Evolutionary conservation across 2,797 vertebrate species (phyloP), one percentile per base, ranked within the genome.

Genomic region (Limnodromus scolopaceus): DNA sequence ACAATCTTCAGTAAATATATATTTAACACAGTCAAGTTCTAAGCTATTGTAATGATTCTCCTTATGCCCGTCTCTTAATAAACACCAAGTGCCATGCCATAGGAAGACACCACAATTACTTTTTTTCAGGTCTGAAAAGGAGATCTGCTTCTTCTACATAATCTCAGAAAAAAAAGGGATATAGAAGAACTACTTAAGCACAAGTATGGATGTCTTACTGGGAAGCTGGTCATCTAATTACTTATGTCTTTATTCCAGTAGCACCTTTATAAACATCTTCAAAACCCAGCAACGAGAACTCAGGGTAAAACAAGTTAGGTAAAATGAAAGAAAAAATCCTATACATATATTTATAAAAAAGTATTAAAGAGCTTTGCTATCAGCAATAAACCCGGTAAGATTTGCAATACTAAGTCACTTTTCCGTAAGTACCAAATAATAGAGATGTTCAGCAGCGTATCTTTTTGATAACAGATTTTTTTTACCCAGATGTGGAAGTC

Each of bases 291-390:
- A 79, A 53, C 3, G 8, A 84, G n/a, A 76, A 82, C 16, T 48
- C 65, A 38, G 1, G 1, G 9, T 53, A 65, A 55, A 60, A 58
- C 8, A 79, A 51, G 8, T 36, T 48, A 74, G 1, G 12, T 22
- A 45, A 64, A 64, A 43, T 45, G 39, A 64, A 64, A 45, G 30
- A 43, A 54, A 54, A 41, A 28, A 57, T 4, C 1, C 1, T 1
- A 16, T 4, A 5, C 2, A 39, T 4, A 0, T 5, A 51, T 27
- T 41, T 65, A 20, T 8, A 46, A 2, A 3, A 3, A 36, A 30
- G 15, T 4, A 32, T 38, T 51, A 32, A 51, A 71, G 28, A 64
- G 12, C 6, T 70, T 60, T 66, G 61, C 57, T 74, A 70, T 32
- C 22, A 84, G 34, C 38, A 58, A 72, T 1, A 75, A 75, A 63